Base-by-base conservation (phyloP, 2,797 vertebrate genomes). In the Phrynocephalus vlangalii region DNA sequence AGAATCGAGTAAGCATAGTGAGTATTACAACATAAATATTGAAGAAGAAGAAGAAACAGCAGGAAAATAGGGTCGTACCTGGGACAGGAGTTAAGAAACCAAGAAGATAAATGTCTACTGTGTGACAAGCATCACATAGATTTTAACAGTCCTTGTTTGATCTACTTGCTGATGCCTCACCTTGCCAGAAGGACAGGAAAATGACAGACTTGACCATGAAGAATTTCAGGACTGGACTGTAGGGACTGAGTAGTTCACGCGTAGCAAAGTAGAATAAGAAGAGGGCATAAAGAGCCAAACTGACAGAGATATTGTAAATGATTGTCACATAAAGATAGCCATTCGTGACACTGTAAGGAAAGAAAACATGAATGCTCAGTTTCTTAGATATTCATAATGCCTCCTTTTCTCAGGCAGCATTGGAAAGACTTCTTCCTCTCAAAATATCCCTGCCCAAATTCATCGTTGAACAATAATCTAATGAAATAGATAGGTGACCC, bases 141-240 rank as follows among this genome's bases (percentile, higher is more conserved):
- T 87, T 44, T 3, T 82, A 67, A 20, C 11, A 24, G 63, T 48
- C 70, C 50, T 68, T 88, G 68, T 89, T 80, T 76, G 11, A 76
- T 8, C 77, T 77, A 6, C 10, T 85, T 15, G 85, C 86, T 82
- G 76, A 56, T 76, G 82, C 70, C 95, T 96, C 89, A 99, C 99
- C 99, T 96, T 99, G 99, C 99, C 99, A 99, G 96, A 99, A 99
- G 92, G 99, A 99, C 87, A 99, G 97, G 92, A 99, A 99, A 96
- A 99, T 99, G 94, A 99, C 98, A 0, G 98, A 99, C 94, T 99
- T 99, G 96, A 99, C 98, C 98, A 98, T 99, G 95, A 99, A 96
- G 96, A 99, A 99, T 96, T 99, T 99, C 94, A 99, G 98, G 96
- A 99, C 96, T 0, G 99, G 99, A 91, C 97, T 98, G 94, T 98